Percentiles rank a stretch among this genome's conserved stretches.
phyloP scores from a whole-genome alignment of 2,113 vertebrate genomes.

The Tetraodon nigroviridis region DNA sequence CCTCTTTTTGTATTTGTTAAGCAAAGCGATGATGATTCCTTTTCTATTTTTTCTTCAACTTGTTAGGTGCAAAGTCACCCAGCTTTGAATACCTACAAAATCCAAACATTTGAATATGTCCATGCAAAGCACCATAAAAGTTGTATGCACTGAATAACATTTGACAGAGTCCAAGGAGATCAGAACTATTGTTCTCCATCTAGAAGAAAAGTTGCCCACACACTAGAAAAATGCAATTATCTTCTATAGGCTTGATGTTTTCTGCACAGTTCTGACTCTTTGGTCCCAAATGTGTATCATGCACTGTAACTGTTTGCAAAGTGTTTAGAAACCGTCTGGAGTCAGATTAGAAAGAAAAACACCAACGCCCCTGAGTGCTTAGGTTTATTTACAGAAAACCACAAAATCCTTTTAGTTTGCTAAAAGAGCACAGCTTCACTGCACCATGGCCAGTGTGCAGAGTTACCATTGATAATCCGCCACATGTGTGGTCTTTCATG shows the following conservation, averaged over 20 bases:
- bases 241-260: slow-evolving; percentile 14
- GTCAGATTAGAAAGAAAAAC: slow-evolving; percentile 24
- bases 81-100: slow-evolving; percentile 37
- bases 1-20: slow-evolving; percentile 66
- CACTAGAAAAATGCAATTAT: no score
- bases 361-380: neutral
- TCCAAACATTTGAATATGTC: slow-evolving; percentile 23
- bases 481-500: neutral
- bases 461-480: neutral
- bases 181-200: no score
- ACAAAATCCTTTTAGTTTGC: neutral
- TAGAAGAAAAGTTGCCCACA: no score
- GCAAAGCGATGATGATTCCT: slow-evolving; percentile 51
- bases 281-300: no score
- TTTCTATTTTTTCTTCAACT: slow-evolving; percentile 18
- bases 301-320: slow-evolving; percentile 14
- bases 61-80: slow-evolving; percentile 31
- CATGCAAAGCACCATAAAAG: slow-evolving; percentile 2
- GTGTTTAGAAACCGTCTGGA: slow-evolving; percentile 22
- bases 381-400: neutral
- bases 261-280: slow-evolving; percentile 10
- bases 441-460: no score
- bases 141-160: no score
- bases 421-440: neutral
- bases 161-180: neutral